Conservation (phyloP, 2,797 vertebrate species). For the Macroramphosus scolopax region DNA sequence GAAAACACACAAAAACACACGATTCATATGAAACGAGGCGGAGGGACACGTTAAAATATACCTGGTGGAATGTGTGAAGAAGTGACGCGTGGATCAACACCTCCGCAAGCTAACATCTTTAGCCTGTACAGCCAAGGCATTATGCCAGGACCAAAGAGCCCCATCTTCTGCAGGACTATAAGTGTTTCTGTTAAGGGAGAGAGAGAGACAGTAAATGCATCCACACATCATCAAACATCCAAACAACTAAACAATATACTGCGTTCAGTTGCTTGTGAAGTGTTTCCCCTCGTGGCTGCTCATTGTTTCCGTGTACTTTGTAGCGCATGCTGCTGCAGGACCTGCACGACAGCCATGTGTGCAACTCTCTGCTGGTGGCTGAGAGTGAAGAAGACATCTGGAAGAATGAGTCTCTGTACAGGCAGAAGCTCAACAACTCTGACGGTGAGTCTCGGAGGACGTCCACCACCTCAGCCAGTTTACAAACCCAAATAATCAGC, state of each 20-base stretch:
- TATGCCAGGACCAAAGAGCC: too few relatives aligned
- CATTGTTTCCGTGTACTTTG: conserved; percentile 2
- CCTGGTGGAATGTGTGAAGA: neutral
- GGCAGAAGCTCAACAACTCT: conserved; percentile 78
- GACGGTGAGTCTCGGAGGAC: conserved; percentile 80
- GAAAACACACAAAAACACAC: too few relatives aligned
- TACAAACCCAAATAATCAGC: neutral
- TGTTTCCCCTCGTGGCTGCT: neutral
- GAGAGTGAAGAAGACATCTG: conserved; percentile 99
- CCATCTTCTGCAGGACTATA: too few relatives aligned
- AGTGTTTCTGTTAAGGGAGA: too few relatives aligned
- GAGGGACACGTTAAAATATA: neutral
- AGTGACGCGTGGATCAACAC: too few relatives aligned
- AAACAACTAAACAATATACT: too few relatives aligned
- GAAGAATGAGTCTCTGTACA: conserved; percentile 92
- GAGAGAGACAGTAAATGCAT: too few relatives aligned
- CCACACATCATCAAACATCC: too few relatives aligned
- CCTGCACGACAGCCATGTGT: conserved; percentile 93
- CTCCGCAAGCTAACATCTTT: neutral
- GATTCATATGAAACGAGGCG: neutral
- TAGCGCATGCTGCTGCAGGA: conserved; percentile 94
- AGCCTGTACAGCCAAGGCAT: too few relatives aligned
- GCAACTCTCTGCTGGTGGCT: conserved; percentile 93
- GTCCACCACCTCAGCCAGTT: neutral
- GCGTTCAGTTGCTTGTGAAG: too few relatives aligned